Evolutionary conservation across 1,140 invertebrate species (phyloP).

Genomic region (Rhopalosiphum padi): DNA sequence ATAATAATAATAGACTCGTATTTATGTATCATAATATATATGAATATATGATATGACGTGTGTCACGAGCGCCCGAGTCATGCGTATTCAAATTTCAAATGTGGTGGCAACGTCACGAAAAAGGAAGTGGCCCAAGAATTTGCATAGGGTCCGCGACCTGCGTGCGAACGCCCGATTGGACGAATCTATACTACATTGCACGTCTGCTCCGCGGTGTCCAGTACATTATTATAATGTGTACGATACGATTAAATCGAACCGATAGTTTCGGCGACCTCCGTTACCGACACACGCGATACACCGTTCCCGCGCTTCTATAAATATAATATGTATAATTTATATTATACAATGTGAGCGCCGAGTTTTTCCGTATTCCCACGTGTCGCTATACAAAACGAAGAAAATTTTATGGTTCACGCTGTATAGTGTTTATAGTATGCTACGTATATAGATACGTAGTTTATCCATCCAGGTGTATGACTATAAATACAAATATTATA

Average conservation of each 20-base stretch:
- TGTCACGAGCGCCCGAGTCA: not conserved
- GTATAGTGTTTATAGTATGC: not conserved
- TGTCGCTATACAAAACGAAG: not conserved
- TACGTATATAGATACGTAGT: not conserved
- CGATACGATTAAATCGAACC: not conserved
- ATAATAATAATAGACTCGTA: no score
- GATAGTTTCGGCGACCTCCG: not conserved
- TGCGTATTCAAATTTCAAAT: not conserved
- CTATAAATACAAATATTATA: not conserved
- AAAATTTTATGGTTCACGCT: not conserved
- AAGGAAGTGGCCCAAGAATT: not conserved
- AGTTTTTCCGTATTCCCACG: no score
- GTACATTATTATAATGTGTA: not conserved
- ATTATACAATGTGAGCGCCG: not conserved
- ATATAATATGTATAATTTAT: not conserved
- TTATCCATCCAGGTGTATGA: not conserved
- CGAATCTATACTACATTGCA: not conserved
- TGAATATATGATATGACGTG: not conserved
- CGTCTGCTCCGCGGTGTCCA: not conserved
- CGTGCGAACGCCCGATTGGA: not conserved
- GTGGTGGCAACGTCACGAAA: not conserved
- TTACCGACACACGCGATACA: not conserved
- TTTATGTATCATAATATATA: no score
- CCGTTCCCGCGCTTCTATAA: not conserved
- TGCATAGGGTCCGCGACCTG: slow-evolving; percentile 9